Base-by-base conservation (phyloP, 2,113 vertebrate species). In the Damaliscus lunatus region DNA sequence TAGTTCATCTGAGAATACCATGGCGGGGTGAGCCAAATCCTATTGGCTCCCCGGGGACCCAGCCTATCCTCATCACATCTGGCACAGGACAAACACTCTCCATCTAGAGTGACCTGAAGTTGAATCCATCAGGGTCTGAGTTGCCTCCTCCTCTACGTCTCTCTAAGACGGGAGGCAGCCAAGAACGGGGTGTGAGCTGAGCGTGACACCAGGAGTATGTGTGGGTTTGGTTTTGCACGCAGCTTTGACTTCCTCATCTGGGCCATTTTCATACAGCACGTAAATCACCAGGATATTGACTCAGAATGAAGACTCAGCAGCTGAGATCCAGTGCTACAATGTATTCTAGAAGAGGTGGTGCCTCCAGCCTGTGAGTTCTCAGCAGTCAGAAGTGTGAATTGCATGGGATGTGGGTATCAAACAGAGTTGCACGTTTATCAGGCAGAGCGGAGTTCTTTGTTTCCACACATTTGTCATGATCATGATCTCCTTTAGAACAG, bases 241-340 rank as follows among this genome's bases (percentile, higher is more conserved):
- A 97, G 53, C 40, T 92, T 96, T 97, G 40, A 78, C 81, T 88
- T 92, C 59, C 77, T 96, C 91, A 84, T 81, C 64, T 96, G 83
- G 80, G 48, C 83, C 81, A 53, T 90, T 94, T 83, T 92, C 59
- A 43, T 40, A 50, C 55, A 59, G 81, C 60, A 3, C 46, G 12
- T 52, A 84, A 92, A 96, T 50, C 25, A 29, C 81, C 13, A 80
- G 84, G 80, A 77, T 85, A 46, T 36, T 90, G 87, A 81, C 91
- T 88, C 59, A 80, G 52, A 71, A n/a, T 52, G 53, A 83, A 81
- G 53, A 52, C 25, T 83, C 17, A 60, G 48, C 43, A 16, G 10
- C 64, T 90, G 71, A 92, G 81, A 67, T 36, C 53, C 7, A 0
- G 48, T 16, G 29, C 55, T 29, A 25, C 15, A 60, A 0, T n/a